Base-by-base conservation (phyloP, 2,797 vertebrate species). In the Dryobates pubescens region DNA sequence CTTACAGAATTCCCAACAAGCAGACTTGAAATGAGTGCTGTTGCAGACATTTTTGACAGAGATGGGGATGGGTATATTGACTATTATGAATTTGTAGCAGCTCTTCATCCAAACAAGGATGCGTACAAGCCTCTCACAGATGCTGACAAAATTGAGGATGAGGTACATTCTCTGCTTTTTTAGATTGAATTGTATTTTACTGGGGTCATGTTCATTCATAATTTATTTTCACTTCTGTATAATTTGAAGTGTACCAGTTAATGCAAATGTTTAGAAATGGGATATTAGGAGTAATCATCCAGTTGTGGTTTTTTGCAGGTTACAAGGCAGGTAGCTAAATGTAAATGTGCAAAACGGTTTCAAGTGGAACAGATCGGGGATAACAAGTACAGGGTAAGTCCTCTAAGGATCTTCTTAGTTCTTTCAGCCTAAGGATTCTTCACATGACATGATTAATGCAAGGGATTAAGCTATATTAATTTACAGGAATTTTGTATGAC, bases 301-400 rank as follows among this genome's bases (percentile, higher is more conserved):
- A 32, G 57, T 85, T 70, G 76, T 96, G 72, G 70, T 88, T 95
- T 92, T 92, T 96, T 94, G 43, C 96, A 99, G 99, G 99, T 99
- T 63, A 99, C 99, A 29, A 98, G 99, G 70, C 99, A 99, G 97
- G 99, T 99, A 61, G 99, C 99, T 14, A 99, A 99, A 97, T 99
- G 99, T 96, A 99, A 99, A 97, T 99, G 99, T 97, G 99, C 99
- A 12, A 99, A 99, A 96, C 98, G 99, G 74, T 99, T 99, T 97
- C 99, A 99, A 97, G 99, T 99, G 96, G 99, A 99, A 94, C 99
- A 99, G 96, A 99, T 99, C 67, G 99, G 99, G 41, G 99, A 99
- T 91, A 99, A 99, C 98, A 99, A 99, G 93, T 99, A 99, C 96
- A 98, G 99, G 98, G 99, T 99, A 97, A 98, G 98, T 97, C 82